Conservation (phyloP, 2,113 vertebrate genomes). For the Mionectes macconnelli region DNA sequence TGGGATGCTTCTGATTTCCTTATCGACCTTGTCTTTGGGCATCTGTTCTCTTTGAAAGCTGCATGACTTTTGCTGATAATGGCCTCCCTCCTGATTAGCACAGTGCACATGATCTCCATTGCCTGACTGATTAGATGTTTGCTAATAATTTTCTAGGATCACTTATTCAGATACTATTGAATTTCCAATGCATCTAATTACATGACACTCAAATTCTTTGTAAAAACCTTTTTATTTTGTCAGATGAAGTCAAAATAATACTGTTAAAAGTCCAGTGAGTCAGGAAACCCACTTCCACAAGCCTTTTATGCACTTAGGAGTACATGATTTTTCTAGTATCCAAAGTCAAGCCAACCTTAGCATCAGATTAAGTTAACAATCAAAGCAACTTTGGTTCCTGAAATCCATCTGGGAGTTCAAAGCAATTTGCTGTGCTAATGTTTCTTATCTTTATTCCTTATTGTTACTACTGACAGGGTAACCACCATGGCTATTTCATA, state of each 20-base stretch:
- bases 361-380: not conserved
- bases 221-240: not conserved
- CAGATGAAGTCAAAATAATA: not conserved
- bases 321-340: not conserved
- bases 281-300: not conserved
- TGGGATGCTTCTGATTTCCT: conserved; percentile 21
- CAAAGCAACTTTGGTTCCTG: not conserved
- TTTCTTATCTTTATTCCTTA: not conserved
- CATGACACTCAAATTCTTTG: not conserved
- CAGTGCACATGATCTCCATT: not conserved
- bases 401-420: not conserved
- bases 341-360: not conserved
- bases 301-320: accelerated
- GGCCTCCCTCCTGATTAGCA: not conserved
- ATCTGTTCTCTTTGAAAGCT: conserved; percentile 17
- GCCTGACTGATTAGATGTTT: not conserved
- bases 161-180: not conserved
- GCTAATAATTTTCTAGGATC: not conserved
- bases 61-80: not conserved
- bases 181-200: not conserved
- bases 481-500: not conserved
- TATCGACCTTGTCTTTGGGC: not conserved
- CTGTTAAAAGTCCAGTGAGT: not conserved
- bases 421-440: not conserved
- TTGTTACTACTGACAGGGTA: not conserved